Conservation (phyloP, 2,888 invertebrate species). For the Lepeophtheirus nordmannii region DNA sequence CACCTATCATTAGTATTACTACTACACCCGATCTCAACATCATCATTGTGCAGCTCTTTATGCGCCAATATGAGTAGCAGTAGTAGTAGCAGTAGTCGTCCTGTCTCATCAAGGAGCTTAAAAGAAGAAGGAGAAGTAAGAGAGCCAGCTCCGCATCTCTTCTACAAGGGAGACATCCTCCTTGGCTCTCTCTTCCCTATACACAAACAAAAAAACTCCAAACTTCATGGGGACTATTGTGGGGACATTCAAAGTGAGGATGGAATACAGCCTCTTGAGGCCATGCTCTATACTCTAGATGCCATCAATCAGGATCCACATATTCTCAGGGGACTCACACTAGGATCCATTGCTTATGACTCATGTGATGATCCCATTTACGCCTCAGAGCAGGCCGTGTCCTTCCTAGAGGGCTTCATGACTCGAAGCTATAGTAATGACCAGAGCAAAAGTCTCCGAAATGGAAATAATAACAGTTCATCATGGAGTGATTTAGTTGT, state of each 20-base stretch:
- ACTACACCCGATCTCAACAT: no score
- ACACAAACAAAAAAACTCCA: slow-evolving; percentile 41
- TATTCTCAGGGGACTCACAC: slow-evolving; percentile 45
- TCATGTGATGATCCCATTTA: slow-evolving; percentile 50
- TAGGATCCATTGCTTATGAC: slow-evolving; percentile 46
- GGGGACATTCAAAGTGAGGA: slow-evolving; percentile 45
- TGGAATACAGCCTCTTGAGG: slow-evolving; percentile 52
- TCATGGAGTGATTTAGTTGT: slow-evolving; percentile 31
- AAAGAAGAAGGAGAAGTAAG: no score
- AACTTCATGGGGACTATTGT: slow-evolving; percentile 10
- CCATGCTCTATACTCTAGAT: slow-evolving; percentile 50
- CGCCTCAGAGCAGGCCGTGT: slow-evolving; percentile 51
- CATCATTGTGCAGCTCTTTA: background rate
- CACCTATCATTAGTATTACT: background rate
- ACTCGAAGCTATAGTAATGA: background rate
- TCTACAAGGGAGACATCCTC: slow-evolving; percentile 43
- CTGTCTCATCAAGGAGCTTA: no score
- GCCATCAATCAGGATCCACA: slow-evolving; percentile 45
- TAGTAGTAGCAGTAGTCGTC: no score
- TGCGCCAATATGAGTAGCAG: no score
- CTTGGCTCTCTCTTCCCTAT: slow-evolving; percentile 54
- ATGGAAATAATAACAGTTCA: background rate
- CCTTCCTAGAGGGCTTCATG: slow-evolving; percentile 44
- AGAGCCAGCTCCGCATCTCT: background rate
- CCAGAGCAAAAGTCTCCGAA: background rate